These are phyloP conservation scores for Campylomormyrus numenius DNA, from an alignment of 2,113 vertebrate species.

Conservation along the genomic window DNA sequence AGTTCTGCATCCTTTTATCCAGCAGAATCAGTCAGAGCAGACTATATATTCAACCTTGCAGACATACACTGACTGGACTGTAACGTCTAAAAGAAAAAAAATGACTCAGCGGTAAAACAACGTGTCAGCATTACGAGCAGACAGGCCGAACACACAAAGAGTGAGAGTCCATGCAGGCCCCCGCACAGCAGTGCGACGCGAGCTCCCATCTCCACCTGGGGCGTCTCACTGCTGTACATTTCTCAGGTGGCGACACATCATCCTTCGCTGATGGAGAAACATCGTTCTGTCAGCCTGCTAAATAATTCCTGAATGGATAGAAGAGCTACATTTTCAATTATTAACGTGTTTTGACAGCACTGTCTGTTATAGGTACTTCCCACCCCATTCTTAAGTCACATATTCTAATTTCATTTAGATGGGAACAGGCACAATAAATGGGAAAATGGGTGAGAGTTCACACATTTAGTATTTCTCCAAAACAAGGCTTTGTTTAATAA, in stretches of 20 bases:
- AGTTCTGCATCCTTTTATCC: not conserved
- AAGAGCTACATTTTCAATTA: slow-evolving; percentile 62
- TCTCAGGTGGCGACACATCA: not conserved
- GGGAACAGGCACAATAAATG: slow-evolving; percentile 42
- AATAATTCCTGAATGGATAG: slow-evolving; percentile 72
- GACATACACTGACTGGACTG: not conserved
- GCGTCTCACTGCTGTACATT: not conserved
- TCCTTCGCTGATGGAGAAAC: slow-evolving; percentile 45
- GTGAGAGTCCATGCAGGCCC: not conserved
- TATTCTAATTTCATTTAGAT: slow-evolving; percentile 51
- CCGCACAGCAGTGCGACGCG: not conserved
- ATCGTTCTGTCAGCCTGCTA: slow-evolving; percentile 62
- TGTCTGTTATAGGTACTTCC: slow-evolving; percentile 40
- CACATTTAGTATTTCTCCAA: slow-evolving; percentile 26
- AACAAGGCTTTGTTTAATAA: not conserved
- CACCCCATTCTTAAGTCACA: slow-evolving; percentile 26
- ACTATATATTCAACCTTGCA: not conserved
- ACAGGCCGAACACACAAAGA: not conserved
- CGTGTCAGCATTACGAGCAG: not conserved
- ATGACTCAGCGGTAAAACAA: not conserved
- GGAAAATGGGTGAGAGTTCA: slow-evolving; percentile 19
- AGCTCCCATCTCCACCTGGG: not conserved
- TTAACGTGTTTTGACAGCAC: slow-evolving; percentile 57
- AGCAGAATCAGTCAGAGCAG: not conserved
- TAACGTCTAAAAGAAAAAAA: not conserved